Conservation (phyloP, 2,113 vertebrate species). For the Brachyhypopomus gauderio region DNA sequence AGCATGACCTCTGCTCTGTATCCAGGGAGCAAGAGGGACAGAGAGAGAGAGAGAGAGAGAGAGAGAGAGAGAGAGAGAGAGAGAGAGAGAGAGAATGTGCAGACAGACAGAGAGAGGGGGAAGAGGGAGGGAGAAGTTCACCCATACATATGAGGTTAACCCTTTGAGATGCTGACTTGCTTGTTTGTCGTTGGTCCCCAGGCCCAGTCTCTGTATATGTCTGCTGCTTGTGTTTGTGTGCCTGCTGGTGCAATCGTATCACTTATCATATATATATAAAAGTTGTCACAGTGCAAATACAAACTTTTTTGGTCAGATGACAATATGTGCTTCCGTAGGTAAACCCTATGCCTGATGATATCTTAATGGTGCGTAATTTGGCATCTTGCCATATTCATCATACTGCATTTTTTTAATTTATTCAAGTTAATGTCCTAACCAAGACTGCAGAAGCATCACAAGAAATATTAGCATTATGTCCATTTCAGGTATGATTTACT, state of each 20-base stretch:
- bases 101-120: slow-evolving; percentile 2
- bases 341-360: slow-evolving; percentile 7
- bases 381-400: slow-evolving; percentile 24
- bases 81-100: neutral
- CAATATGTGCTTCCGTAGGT: neutral
- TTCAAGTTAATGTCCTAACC: too few species aligned
- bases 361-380: slow-evolving; percentile 1
- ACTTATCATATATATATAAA: neutral
- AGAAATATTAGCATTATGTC: neutral
- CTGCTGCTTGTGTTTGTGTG: slow-evolving; percentile 23
- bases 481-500: too few species aligned
- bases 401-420: neutral
- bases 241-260: neutral
- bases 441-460: neutral
- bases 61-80: slow-evolving; percentile 17
- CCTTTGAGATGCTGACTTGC: slow-evolving; percentile 32
- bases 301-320: neutral
- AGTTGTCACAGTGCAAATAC: neutral
- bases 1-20: slow-evolving; percentile 49
- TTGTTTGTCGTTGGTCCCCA: slow-evolving; percentile 5
- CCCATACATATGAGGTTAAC: slow-evolving; percentile 39
- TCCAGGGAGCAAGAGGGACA: slow-evolving; percentile 25
- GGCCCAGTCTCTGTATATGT: slow-evolving; percentile 22
- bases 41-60: slow-evolving; percentile 26
- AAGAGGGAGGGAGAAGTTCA: neutral